Evolutionary conservation across 2,888 invertebrate genomes (phyloP).

Genomic region (Lottia gigantea): DNA sequence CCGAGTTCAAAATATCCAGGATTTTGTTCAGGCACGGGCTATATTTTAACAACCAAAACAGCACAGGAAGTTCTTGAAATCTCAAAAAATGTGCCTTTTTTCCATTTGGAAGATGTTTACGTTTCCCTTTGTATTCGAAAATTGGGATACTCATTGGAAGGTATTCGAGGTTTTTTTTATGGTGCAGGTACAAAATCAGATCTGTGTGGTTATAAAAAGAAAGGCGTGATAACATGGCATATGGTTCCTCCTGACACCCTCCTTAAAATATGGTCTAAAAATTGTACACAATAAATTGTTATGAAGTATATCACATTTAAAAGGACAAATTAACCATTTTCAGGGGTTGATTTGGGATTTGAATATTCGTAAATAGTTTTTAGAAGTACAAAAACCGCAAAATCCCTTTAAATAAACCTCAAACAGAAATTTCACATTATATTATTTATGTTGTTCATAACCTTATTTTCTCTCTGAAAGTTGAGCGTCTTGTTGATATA

Average conservation of each 20-base stretch:
- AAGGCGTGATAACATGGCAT: background rate
- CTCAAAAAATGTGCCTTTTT: conserved; percentile 18
- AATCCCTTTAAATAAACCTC: too few relatives aligned
- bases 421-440: too few relatives aligned
- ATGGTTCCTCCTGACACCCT: background rate
- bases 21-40: conserved; percentile 15
- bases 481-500: too few relatives aligned
- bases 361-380: too few relatives aligned
- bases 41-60: conserved; percentile 12
- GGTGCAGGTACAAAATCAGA: background rate
- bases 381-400: too few relatives aligned
- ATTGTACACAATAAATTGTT: background rate
- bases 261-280: background rate
- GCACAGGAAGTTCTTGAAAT: conserved; percentile 13
- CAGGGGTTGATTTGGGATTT: too few relatives aligned
- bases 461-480: too few relatives aligned
- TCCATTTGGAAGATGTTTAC: conserved; percentile 24
- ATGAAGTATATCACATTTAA: too few relatives aligned
- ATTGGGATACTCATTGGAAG: conserved; percentile 11
- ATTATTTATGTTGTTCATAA: too few relatives aligned
- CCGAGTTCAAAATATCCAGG: conserved; percentile 3
- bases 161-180: background rate
- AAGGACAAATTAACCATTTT: too few relatives aligned
- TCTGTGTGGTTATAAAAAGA: background rate
- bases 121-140: too few relatives aligned